Percentiles rank a stretch among this genome's conserved stretches.
These are phyloP conservation scores for honey bee (Apis mellifera) DNA, from an alignment of 1,140 invertebrate genomes.

Conservation along the genomic window Amel_HAv3.1 CM009940.2:3359501-3360000, in stretches of 20 bases:
- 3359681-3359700: conserved; percentile 24
- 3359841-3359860: conserved; percentile 42
- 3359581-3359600: background rate
- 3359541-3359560: too few relatives aligned
- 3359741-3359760: conserved; percentile 8
- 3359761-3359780: conserved; percentile 44
- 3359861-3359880: conserved; percentile 13
- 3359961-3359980: too few relatives aligned
- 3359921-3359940: too few relatives aligned
- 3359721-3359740: background rate
- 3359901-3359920: background rate
- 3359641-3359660: conserved; percentile 18
- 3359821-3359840: conserved; percentile 51
- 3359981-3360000: too few relatives aligned
- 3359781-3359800: conserved; percentile 23
- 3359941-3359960: too few relatives aligned
- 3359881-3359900: conserved; percentile 17
- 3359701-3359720: conserved; percentile 8
- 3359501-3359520: background rate
- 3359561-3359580: conserved; percentile 39
- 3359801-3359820: conserved; percentile 49
- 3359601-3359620: background rate
- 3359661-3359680: conserved; percentile 26
- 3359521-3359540: background rate
- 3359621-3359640: background rate